These are phyloP conservation scores for Zaprionus taronus DNA, from an alignment of 1,140 invertebrate species.

Conservation along the genomic window DNA sequence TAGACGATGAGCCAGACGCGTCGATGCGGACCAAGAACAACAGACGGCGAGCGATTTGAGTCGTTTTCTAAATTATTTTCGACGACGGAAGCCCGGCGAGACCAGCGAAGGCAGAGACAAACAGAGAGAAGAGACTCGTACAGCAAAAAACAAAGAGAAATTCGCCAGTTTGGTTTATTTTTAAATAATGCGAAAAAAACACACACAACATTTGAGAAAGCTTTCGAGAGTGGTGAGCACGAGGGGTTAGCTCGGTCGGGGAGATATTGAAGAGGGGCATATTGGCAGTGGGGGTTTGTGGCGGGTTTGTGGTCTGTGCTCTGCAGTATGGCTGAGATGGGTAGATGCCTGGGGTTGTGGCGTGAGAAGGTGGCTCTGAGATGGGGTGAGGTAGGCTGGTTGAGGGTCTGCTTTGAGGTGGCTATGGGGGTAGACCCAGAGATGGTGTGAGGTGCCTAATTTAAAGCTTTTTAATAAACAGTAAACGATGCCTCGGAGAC, in stretches of 20 bases:
- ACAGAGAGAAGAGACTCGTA: conserved; percentile 44
- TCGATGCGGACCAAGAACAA: conserved; percentile 54
- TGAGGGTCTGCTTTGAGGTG: neutral
- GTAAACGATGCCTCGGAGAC: conserved; percentile 50
- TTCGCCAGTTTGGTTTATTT: conserved; percentile 66
- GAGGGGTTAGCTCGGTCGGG: neutral
- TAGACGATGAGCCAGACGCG: conserved; percentile 48
- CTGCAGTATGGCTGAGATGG: no score
- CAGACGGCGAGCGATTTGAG: conserved; percentile 72
- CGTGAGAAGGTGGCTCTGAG: no score
- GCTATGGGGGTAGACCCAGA: neutral
- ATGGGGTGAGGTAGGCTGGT: neutral
- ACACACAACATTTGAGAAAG: conserved; percentile 58
- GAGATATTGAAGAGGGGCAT: neutral
- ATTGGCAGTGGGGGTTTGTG: neutral
- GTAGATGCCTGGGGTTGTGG: no score
- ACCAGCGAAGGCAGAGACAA: conserved; percentile 26
- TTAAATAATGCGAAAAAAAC: conserved; percentile 57
- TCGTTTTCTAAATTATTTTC: conserved; percentile 80
- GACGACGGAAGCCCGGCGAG: conserved; percentile 39
- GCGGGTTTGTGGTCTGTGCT: no score
- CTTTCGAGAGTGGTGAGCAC: conserved; percentile 48
- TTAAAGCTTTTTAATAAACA: conserved; percentile 54
- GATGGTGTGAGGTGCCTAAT: conserved; percentile 14
- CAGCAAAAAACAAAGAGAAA: conserved; percentile 60